These are phyloP conservation scores for Pseudorhombus dupliciocellatus DNA, from an alignment of 2,113 vertebrate species.

Conservation along the genomic window DNA sequence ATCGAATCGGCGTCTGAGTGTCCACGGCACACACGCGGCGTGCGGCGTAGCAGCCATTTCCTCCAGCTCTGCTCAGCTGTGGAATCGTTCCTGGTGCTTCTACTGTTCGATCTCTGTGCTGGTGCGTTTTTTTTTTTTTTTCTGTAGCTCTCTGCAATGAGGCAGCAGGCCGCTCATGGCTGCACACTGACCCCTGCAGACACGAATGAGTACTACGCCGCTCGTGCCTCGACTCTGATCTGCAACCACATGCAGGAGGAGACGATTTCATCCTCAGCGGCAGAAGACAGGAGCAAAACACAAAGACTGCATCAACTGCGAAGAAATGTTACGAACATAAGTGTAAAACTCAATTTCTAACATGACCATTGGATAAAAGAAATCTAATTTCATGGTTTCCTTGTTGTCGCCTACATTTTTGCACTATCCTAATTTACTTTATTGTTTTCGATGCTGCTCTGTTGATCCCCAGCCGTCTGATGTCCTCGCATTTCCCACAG, in stretches of 20 bases:
- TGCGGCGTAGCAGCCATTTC: constrained; percentile 39
- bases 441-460: neutral
- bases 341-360: constrained; percentile 6
- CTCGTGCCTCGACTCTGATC: neutral
- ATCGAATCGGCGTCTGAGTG: constrained; percentile 4
- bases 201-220: constrained; percentile 1
- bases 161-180: neutral
- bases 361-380: too few species aligned
- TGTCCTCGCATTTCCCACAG: constrained; percentile 55
- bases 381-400: too few species aligned
- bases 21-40: constrained; percentile 16
- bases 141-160: constrained; percentile 31
- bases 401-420: neutral
- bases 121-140: constrained; percentile 1
- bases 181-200: constrained; percentile 69
- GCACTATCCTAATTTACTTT: neutral
- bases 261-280: neutral
- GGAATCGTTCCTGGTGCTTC: constrained; percentile 30
- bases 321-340: too few species aligned
- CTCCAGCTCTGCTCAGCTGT: constrained; percentile 38
- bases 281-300: too few species aligned
- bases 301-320: too few species aligned
- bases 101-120: constrained; percentile 31
- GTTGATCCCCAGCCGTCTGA: constrained; percentile 11
- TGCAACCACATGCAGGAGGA: neutral